Evolutionary conservation across 2,113 vertebrate species (phyloP).

Genomic region (Pseudonaja textilis): DNA sequence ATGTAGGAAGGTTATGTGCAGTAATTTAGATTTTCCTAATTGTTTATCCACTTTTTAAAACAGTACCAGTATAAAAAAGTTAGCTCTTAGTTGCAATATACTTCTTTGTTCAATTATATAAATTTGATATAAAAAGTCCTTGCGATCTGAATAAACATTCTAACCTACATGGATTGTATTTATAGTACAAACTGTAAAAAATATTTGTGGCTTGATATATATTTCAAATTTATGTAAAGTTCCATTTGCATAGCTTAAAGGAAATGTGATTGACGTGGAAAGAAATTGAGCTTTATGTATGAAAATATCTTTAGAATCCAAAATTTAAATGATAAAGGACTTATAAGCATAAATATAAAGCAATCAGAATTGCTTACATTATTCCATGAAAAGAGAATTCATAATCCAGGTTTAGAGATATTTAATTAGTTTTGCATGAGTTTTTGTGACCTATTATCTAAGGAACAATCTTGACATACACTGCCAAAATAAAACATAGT

Average conservation of each 20-base stretch:
- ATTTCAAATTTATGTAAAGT: background rate
- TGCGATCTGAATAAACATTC: background rate
- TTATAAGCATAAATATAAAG: background rate
- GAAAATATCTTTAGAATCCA: background rate
- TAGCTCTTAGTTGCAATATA: background rate
- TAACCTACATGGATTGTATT: background rate
- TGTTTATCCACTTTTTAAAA: background rate
- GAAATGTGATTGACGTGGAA: background rate
- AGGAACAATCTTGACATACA: background rate
- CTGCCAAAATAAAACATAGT: background rate
- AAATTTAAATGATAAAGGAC: background rate
- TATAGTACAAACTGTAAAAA: background rate
- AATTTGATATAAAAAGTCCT: background rate
- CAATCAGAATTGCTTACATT: background rate
- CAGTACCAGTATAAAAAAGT: background rate
- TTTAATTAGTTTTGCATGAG: background rate
- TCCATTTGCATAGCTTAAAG: background rate
- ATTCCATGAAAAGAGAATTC: background rate
- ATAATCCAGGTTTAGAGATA: background rate
- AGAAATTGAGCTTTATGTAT: background rate
- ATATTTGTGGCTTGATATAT: background rate
- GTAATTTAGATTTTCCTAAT: background rate
- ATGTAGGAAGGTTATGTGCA: background rate
- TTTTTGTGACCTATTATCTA: constrained; percentile 1
- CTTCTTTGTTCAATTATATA: background rate